Conservation (phyloP, 1,140 invertebrate species). For the Ostrea denselamellosa region DNA sequence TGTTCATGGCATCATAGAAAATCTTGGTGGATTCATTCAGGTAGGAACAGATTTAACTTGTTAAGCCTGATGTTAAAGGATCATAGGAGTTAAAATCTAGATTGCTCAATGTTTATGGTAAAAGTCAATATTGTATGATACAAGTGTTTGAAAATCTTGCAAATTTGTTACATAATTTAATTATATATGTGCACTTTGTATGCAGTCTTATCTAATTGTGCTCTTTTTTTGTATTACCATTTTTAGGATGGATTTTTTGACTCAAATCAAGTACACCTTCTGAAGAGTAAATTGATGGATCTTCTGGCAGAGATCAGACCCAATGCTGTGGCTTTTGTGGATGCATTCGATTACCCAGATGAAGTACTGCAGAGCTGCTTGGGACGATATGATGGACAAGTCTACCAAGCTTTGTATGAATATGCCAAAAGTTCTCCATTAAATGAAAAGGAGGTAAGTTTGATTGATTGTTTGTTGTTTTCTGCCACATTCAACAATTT, state of each 20-base stretch:
- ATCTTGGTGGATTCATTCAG: slow-evolving; percentile 87
- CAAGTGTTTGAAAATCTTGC: not conserved
- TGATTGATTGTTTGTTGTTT: too few relatives aligned
- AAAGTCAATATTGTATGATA: not conserved
- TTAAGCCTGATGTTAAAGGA: not conserved
- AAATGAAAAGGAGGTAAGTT: slow-evolving; percentile 85
- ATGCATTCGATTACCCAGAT: slow-evolving; percentile 93
- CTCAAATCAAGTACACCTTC: slow-evolving; percentile 83
- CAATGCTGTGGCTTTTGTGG: slow-evolving; percentile 93
- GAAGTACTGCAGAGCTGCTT: slow-evolving; percentile 89
- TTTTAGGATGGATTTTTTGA: slow-evolving; percentile 68
- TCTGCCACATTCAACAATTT: too few relatives aligned
- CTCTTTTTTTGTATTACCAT: not conserved
- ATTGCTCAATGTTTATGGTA: not conserved
- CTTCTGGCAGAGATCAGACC: slow-evolving; percentile 86
- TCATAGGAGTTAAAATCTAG: not conserved
- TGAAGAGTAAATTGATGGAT: slow-evolving; percentile 84
- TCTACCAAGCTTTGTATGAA: slow-evolving; percentile 92
- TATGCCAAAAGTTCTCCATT: slow-evolving; percentile 92
- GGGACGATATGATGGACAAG: slow-evolving; percentile 93
- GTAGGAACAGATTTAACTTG: slow-evolving; percentile 79
- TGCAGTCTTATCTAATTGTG: not conserved
- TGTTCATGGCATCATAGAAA: slow-evolving; percentile 86
- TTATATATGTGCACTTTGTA: not conserved
- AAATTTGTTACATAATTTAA: not conserved